Base-by-base conservation (phyloP, 2,888 invertebrate species). In the Pimpla rufipes region DNA sequence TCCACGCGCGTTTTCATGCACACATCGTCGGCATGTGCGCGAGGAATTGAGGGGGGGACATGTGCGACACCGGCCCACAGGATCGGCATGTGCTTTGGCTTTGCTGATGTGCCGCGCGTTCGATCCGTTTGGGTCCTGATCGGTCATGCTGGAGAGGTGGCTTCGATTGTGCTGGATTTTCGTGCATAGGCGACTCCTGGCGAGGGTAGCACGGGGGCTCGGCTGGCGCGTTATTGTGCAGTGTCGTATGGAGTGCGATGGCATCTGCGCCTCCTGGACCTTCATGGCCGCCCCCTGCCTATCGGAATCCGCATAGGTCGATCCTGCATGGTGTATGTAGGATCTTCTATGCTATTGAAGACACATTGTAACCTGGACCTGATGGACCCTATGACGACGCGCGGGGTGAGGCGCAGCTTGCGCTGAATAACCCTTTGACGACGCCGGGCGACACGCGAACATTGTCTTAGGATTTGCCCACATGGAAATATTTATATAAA, bases 11-110 rank as follows among this genome's bases (percentile, higher is more conserved):
- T 45, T 52, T 62, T n/a, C n/a, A 70, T 50, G 29, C 3, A 64
- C 76, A 57, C 73, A 52, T 59, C 77, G 68, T 80, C 76, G 85
- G 85, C 82, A 84, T 85, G 85, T 85, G 85, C 85, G 85, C 85
- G 82, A 84, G 77, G 71, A 79, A 76, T 79, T 47, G n/a, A n/a
- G n/a, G 35, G 45, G 37, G 64, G 47, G 74, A 84, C 85, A 85
- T 85, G 85, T 85, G 85, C 81, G 62, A 37, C 81, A 79, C 64
- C 42, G 52, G 50, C 87, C 87, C 83, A 82, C 75, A 75, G 83
- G 64, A 52, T 10, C 80, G 83, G 81, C 83, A 81, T 80, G 83
- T 80, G 79, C 74, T 82, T 83, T 29, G 29, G 29, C 29, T 45
- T 18, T n/a, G 10, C 37, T 45, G 55, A 37, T 37, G 18, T 18